Evolutionary conservation across 2,888 invertebrate species (phyloP).

Genomic region (Yponomeuta cagnagella): DNA sequence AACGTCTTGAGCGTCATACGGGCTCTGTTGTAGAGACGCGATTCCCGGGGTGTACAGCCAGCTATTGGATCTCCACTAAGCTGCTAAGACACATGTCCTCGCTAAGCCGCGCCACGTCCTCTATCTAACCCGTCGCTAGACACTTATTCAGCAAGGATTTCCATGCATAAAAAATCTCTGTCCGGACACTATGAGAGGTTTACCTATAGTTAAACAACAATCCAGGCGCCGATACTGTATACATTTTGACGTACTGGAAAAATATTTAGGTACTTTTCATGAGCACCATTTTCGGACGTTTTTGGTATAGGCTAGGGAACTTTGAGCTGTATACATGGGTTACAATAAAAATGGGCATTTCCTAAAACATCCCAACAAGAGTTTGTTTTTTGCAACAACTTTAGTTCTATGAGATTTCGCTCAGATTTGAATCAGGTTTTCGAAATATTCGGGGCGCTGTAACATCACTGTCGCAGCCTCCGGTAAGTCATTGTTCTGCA

Average conservation of each 20-base stretch:
- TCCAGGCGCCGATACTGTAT: background rate
- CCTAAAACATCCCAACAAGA: too few species aligned
- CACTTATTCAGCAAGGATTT: slow-evolving; percentile 14
- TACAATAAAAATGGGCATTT: too few species aligned
- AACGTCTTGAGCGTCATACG: slow-evolving; percentile 26
- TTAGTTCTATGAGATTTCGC: too few species aligned
- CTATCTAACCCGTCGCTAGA: slow-evolving; percentile 8
- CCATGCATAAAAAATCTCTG: slow-evolving; percentile 14
- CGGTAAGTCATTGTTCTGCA: too few species aligned
- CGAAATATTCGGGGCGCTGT: too few species aligned
- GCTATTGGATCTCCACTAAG: slow-evolving; percentile 24
- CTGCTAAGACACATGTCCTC: slow-evolving; percentile 20
- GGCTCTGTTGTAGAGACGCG: slow-evolving; percentile 17
- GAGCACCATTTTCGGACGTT: background rate
- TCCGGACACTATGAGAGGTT: slow-evolving; percentile 13
- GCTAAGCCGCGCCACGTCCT: slow-evolving; percentile 20
- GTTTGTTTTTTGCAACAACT: too few species aligned
- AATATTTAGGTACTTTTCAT: background rate
- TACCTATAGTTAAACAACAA: slow-evolving; percentile 2
- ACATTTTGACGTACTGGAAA: background rate
- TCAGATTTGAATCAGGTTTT: too few species aligned
- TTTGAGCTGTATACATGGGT: background rate
- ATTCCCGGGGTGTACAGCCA: slow-evolving; percentile 14
- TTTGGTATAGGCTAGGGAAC: background rate
- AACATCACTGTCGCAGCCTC: too few species aligned